Percentiles rank a stretch among this genome's conserved stretches.
These are phyloP conservation scores for Aegotheles bennettii DNA, from an alignment of 2,113 vertebrate species.

Conservation along the genomic window DNA sequence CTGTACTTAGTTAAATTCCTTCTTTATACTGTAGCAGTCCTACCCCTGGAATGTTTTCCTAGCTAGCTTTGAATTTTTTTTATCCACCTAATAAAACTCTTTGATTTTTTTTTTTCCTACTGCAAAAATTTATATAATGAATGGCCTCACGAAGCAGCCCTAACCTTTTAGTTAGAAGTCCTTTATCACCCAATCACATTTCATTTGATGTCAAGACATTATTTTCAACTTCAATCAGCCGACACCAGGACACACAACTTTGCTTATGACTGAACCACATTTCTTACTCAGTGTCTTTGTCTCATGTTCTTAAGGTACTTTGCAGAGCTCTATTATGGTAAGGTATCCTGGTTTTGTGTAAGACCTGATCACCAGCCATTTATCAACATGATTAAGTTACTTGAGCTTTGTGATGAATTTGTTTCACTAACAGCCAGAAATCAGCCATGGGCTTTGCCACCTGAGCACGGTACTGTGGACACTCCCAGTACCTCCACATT, in stretches of 20 bases:
- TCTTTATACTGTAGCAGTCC: conserved; percentile 19
- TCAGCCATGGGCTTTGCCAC: not conserved
- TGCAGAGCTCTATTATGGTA: not conserved
- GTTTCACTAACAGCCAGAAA: not conserved
- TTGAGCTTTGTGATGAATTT: not conserved
- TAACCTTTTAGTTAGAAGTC: not conserved
- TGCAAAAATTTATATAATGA: conserved; percentile 38
- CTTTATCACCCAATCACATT: conserved; percentile 25
- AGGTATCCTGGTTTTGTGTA: not conserved
- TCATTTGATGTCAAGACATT: not conserved
- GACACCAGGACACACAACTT: not conserved
- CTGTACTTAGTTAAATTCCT: conserved; percentile 52
- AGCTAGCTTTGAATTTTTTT: conserved; percentile 48
- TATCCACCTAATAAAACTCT: conserved; percentile 69
- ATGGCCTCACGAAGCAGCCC: not conserved
- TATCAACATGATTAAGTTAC: not conserved
- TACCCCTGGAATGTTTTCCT: conserved; percentile 55
- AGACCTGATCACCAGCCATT: not conserved
- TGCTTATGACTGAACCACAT: not conserved
- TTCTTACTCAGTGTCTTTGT: not conserved
- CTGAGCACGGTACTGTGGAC: not conserved
- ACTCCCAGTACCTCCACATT: not conserved
- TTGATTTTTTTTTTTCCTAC: conserved; percentile 47
- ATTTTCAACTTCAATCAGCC: not conserved
- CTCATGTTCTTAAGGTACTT: not conserved